phyloP scores from a whole-genome alignment of 2,113 vertebrate species.

The Protobothrops mucrosquamatus region DNA sequence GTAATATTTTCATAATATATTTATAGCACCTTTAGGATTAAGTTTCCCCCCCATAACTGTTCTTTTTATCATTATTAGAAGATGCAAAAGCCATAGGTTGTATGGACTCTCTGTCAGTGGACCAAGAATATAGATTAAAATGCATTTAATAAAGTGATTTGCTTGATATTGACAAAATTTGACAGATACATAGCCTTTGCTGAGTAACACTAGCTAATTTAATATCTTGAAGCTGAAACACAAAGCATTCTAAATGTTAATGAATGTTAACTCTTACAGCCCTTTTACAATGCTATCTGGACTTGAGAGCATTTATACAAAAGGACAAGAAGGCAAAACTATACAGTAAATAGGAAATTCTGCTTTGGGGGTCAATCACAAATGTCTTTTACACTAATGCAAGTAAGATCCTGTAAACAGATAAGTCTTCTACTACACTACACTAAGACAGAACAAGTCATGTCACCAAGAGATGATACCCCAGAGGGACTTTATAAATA shows the following conservation, averaged over 20 bases:
- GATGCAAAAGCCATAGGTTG: constrained; percentile 40
- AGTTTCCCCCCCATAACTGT: constrained; percentile 38
- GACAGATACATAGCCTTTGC: constrained; percentile 54
- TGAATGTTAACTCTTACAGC: constrained; percentile 50
- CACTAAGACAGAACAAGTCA: constrained; percentile 45
- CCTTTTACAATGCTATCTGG: constrained; percentile 38
- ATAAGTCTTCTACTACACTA: constrained; percentile 53
- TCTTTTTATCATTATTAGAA: constrained; percentile 41
- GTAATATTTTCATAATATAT: neutral
- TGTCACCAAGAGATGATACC: constrained; percentile 49
- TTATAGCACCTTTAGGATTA: constrained; percentile 9
- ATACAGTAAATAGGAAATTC: constrained; percentile 58
- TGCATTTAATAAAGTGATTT: constrained; percentile 55
- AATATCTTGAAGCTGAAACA: constrained; percentile 50
- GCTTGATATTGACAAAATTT: constrained; percentile 57
- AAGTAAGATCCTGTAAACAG: constrained; percentile 62
- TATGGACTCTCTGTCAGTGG: constrained; percentile 38
- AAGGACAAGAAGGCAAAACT: constrained; percentile 50
- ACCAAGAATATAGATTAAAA: constrained; percentile 43
- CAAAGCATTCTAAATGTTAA: constrained; percentile 52
- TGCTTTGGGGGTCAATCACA: constrained; percentile 42
- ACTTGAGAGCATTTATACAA: constrained; percentile 40
- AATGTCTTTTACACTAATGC: constrained; percentile 47
- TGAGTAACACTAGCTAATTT: constrained; percentile 58
- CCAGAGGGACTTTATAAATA: constrained; percentile 40